phyloP scores from a whole-genome alignment of 2,888 invertebrate genomes.

The Microdon myrmicae region DNA sequence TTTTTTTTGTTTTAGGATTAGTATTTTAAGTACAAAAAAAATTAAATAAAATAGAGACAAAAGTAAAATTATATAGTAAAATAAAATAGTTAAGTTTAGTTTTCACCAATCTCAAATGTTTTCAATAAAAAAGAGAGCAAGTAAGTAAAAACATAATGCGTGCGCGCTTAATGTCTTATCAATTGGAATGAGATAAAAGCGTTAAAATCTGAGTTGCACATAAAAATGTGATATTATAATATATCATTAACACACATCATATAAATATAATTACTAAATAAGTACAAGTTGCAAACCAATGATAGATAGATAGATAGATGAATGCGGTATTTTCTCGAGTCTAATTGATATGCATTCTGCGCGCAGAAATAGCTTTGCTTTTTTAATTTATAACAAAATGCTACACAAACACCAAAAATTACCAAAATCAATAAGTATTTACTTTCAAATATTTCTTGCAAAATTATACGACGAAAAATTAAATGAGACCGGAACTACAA shows the following conservation, averaged over 20 bases:
- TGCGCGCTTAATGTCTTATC: slow-evolving; percentile 31
- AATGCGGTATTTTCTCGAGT: slow-evolving; percentile 17
- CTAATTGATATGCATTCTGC: slow-evolving; percentile 38
- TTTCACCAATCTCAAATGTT: slow-evolving; percentile 52
- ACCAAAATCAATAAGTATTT: slow-evolving; percentile 52
- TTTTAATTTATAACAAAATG: slow-evolving; percentile 58
- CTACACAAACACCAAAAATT: slow-evolving; percentile 62
- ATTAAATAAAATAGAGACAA: slow-evolving; percentile 35
- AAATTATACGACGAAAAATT: slow-evolving; percentile 36
- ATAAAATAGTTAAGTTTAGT: slow-evolving; percentile 45
- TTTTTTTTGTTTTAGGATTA: slow-evolving; percentile 31
- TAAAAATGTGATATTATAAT: not conserved
- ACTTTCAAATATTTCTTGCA: slow-evolving; percentile 50
- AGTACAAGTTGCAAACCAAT: too few species aligned
- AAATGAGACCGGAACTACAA: slow-evolving; percentile 37
- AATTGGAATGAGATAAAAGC: slow-evolving; percentile 34
- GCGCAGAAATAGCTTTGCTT: slow-evolving; percentile 32
- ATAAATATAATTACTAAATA: not conserved
- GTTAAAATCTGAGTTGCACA: too few species aligned
- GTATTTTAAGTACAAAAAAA: slow-evolving; percentile 33
- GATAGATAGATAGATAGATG: too few species aligned
- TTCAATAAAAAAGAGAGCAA: slow-evolving; percentile 51
- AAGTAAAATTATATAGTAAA: slow-evolving; percentile 21
- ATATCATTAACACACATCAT: not conserved
- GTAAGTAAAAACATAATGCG: slow-evolving; percentile 36